A percentile compares a stretch with the other conserved stretches of the same genome.
These are phyloP conservation scores for Anastrepha obliqua DNA, from an alignment of 1,140 invertebrate genomes.

Conservation along the genomic window DNA sequence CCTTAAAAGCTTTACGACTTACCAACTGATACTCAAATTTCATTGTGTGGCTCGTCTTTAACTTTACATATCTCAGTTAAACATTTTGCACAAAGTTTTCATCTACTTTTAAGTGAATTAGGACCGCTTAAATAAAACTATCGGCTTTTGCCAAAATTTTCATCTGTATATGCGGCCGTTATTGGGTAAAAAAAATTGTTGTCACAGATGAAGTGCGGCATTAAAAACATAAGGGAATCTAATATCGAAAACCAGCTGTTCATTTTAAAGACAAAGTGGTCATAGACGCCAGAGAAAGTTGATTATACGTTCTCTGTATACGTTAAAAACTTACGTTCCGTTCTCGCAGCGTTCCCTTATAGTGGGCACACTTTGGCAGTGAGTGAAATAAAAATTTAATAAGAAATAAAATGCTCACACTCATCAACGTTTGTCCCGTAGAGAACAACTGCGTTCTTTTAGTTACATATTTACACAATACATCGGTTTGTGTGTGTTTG, in stretches of 20 bases:
- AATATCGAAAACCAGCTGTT: background rate
- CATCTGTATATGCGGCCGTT: background rate
- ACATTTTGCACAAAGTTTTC: background rate
- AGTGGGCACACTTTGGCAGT: background rate
- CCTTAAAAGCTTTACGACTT: background rate
- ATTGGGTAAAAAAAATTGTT: background rate
- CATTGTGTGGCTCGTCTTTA: background rate
- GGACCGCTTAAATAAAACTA: too few species aligned
- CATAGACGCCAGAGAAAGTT: too few species aligned
- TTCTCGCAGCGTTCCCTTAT: background rate
- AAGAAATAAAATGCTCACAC: too few species aligned
- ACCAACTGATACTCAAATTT: constrained; percentile 51
- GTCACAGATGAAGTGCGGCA: background rate
- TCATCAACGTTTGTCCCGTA: too few species aligned
- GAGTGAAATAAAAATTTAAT: too few species aligned
- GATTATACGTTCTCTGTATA: too few species aligned
- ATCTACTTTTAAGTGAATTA: too few species aligned
- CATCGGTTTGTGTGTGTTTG: too few species aligned
- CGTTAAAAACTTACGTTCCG: too few species aligned
- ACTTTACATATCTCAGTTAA: background rate
- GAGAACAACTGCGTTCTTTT: too few species aligned
- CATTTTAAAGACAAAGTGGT: background rate
- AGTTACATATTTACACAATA: too few species aligned
- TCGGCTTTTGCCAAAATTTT: too few species aligned
- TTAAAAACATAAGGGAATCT: background rate